Base-by-base conservation (phyloP, 2,888 invertebrate genomes). In the Apamea crenata region DNA sequence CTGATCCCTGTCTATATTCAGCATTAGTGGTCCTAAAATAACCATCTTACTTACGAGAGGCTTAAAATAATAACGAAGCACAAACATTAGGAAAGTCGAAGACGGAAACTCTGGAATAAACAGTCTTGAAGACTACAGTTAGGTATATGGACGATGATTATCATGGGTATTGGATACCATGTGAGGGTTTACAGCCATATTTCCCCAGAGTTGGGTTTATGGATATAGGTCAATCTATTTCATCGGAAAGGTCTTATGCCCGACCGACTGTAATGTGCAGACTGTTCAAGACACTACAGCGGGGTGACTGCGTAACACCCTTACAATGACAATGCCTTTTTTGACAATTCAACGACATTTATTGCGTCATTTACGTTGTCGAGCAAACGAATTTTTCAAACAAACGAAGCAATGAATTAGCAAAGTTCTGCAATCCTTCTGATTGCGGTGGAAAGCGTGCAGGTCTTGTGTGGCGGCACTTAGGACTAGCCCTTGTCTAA, bases 1-100 rank as follows among this genome's bases (percentile, higher is more conserved):
- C 73, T 79, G 83, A 82, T 86, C 79, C 86, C 53, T 65, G 56
- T 32, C 75, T 78, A 83, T 76, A 78, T 78, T n/a, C 59, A 83
- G 86, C 66, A 36, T 65, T 29, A 56, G 21, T 8, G 29, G 12
- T 53, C 56, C n/a, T 16, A 50, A 77, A 83, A 85, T 83, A 85
- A 71, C 73, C 56, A 53, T 36, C 36, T 70, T 29, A 53, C 69
- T 79, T 66, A 61, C 36, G 40, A 36, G n/a, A 65, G 3, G 70
- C 47, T 73, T 71, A 72, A 71, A 74, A 83, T 83, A 70, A 80
- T 69, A 61, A 25, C 25, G 14, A 6, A 8, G 53, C 16, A 77
- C 59, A 76, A 50, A 59, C 29, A 36, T 63, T 18, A 10, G 14
- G 25, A 59, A 29, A 67, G 59, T 36, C 10, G 8, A 21, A 66